phyloP scores from a whole-genome alignment of 2,113 vertebrate species.

The Lagopus muta region DNA sequence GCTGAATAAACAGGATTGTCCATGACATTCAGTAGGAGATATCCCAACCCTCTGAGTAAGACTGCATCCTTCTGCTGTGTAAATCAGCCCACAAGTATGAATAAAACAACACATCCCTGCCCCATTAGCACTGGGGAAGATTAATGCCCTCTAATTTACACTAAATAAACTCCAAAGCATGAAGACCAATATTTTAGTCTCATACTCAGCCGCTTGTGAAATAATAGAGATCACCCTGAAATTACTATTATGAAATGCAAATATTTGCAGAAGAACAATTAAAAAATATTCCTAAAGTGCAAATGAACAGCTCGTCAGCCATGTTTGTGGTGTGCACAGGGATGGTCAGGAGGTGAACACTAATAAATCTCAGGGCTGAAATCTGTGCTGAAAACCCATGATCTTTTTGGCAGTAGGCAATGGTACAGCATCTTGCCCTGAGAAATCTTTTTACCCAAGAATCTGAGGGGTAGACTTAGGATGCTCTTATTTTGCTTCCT shows the following conservation, averaged over 20 bases:
- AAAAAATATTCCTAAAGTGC: constrained; percentile 59
- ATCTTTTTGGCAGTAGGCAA: background rate
- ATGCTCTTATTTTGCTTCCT: constrained; percentile 4
- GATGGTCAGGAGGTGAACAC: constrained; percentile 3
- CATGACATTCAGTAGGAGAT: background rate
- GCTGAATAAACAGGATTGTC: constrained; percentile 36
- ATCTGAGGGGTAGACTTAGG: background rate
- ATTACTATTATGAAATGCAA: constrained; percentile 5
- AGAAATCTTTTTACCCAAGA: background rate
- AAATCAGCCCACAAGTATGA: constrained; percentile 21
- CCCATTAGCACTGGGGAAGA: constrained; percentile 52
- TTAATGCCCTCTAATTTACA: constrained; percentile 42
- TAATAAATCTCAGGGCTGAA: constrained; percentile 29
- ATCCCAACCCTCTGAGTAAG: constrained; percentile 3
- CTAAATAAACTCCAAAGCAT: constrained; percentile 51
- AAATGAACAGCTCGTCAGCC: background rate
- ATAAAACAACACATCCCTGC: constrained; percentile 41
- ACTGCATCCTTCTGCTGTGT: constrained; percentile 29
- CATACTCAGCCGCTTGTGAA: constrained; percentile 42
- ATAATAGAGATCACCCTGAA: constrained; percentile 53
- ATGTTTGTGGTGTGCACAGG: background rate
- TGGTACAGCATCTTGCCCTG: background rate
- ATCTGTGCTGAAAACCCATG: background rate
- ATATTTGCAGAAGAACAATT: constrained; percentile 43
- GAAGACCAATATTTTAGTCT: constrained; percentile 30